phyloP scores from a whole-genome alignment of 1,140 invertebrate genomes.

The Drosophila teissieri region DNA sequence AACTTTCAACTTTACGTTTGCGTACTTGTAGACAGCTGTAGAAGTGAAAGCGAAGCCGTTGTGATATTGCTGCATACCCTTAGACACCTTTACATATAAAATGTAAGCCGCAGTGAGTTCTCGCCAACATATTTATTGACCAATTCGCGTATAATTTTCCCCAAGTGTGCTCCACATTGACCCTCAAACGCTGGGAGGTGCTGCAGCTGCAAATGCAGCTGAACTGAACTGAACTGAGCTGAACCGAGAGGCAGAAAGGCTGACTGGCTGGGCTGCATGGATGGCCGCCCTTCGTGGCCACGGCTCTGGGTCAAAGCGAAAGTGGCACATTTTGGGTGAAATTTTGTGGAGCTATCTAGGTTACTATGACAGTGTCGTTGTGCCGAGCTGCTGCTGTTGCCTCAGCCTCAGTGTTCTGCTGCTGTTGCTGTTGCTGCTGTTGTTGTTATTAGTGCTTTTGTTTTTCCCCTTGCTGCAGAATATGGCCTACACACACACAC shows the following conservation, averaged over 20 bases:
- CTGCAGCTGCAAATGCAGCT: slow-evolving; percentile 29
- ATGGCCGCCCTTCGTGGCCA: slow-evolving; percentile 67
- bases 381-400: slow-evolving; percentile 49
- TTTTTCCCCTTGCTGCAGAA: slow-evolving; percentile 57
- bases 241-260: slow-evolving; percentile 8
- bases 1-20: too few relatives aligned
- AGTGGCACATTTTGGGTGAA: slow-evolving; percentile 80
- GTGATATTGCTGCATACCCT: not conserved
- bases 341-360: slow-evolving; percentile 81
- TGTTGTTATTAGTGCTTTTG: slow-evolving; percentile 53
- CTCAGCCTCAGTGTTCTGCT: slow-evolving; percentile 1
- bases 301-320: slow-evolving; percentile 80
- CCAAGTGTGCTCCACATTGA: slow-evolving; percentile 64
- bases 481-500: slow-evolving; percentile 63
- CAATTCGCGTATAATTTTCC: not conserved
- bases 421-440: slow-evolving; percentile 32
- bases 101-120: too few relatives aligned
- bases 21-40: not conserved
- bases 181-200: slow-evolving; percentile 61
- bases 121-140: too few relatives aligned
- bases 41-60: too few relatives aligned
- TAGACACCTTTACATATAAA: not conserved
- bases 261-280: slow-evolving; percentile 32
- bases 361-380: slow-evolving; percentile 76
- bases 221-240: slow-evolving; percentile 7